Evolutionary conservation across 2,888 invertebrate genomes (phyloP).

Genomic region (Galeopsomyia nigrocyanea): DNA sequence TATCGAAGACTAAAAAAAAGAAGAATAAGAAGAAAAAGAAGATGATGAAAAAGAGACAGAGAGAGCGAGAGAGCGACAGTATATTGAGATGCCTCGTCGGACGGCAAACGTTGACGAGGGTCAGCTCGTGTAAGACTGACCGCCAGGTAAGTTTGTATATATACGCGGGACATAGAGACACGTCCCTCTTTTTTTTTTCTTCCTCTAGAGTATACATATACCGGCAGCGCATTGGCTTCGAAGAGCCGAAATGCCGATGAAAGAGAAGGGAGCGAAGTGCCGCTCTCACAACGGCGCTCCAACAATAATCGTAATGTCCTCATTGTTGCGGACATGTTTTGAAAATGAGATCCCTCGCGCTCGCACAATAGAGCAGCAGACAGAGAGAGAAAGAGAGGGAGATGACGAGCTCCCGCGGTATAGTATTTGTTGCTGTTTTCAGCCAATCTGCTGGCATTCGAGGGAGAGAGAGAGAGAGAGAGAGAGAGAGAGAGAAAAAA

Average conservation of each 20-base stretch:
- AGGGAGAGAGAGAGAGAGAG: no score
- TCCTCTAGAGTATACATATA: constrained; percentile 7
- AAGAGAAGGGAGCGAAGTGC: constrained; percentile 40
- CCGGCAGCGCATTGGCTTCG: no score
- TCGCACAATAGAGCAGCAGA: constrained; percentile 16
- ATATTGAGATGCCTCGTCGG: constrained; percentile 62
- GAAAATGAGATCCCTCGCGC: constrained; percentile 57
- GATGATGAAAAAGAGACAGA: constrained; percentile 26
- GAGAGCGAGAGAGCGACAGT: constrained; percentile 21
- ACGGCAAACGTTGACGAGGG: constrained; percentile 64
- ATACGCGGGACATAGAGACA: no score
- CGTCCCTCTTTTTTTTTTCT: constrained; percentile 13
- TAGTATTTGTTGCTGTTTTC: no score
- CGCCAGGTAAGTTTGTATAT: constrained; percentile 56
- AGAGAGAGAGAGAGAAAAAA: constrained; percentile 27
- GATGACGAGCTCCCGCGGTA: not conserved
- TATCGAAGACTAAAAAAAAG: constrained; percentile 33
- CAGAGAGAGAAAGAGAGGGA: not conserved
- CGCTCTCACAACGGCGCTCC: constrained; percentile 46
- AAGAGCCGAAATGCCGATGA: no score
- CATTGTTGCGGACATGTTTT: constrained; percentile 69
- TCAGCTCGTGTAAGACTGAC: constrained; percentile 59
- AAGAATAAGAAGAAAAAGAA: constrained; percentile 22
- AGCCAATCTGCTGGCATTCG: not conserved
- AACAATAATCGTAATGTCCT: constrained; percentile 65